Evolutionary conservation across 2,797 vertebrate genomes (phyloP).

Genomic region (Tadarida brasiliensis): DNA sequence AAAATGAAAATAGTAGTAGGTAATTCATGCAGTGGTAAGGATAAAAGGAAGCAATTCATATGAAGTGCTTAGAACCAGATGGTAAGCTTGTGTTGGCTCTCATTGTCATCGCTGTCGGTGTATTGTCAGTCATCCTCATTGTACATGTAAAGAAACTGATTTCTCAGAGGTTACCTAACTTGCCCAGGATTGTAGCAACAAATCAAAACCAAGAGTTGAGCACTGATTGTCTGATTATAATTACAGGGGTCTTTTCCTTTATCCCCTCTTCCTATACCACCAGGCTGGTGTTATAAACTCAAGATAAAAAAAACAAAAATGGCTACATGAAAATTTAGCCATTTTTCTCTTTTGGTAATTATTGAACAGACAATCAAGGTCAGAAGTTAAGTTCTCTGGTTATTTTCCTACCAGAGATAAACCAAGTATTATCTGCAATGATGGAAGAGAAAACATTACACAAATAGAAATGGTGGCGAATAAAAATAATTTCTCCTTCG

Average conservation of each 20-base stretch:
- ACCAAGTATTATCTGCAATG: neutral
- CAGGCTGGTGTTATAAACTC: conserved; percentile 23
- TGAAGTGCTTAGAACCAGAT: neutral
- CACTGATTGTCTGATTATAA: neutral
- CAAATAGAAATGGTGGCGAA: conserved; percentile 57
- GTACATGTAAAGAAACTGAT: neutral
- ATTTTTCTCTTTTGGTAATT: neutral
- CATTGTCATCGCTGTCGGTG: rapidly evolving
- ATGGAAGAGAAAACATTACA: neutral
- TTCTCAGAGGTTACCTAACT: conserved; percentile 4
- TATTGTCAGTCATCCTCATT: neutral
- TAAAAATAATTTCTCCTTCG: conserved; percentile 65
- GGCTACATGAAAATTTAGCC: too few species aligned
- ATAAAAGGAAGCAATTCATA: neutral
- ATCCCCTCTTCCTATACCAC: neutral
- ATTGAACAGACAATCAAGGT: neutral
- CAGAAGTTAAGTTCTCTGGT: neutral
- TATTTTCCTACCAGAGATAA: conserved; percentile 9
- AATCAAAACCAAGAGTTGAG: conserved; percentile 20
- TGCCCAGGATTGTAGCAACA: neutral
- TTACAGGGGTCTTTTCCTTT: neutral
- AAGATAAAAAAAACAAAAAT: conserved; percentile 32
- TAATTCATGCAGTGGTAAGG: neutral
- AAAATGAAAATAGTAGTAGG: neutral
- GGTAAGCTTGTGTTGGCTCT: neutral